Conservation (phyloP, 1,140 invertebrate genomes). For the Luehdorfia chinensis region DNA sequence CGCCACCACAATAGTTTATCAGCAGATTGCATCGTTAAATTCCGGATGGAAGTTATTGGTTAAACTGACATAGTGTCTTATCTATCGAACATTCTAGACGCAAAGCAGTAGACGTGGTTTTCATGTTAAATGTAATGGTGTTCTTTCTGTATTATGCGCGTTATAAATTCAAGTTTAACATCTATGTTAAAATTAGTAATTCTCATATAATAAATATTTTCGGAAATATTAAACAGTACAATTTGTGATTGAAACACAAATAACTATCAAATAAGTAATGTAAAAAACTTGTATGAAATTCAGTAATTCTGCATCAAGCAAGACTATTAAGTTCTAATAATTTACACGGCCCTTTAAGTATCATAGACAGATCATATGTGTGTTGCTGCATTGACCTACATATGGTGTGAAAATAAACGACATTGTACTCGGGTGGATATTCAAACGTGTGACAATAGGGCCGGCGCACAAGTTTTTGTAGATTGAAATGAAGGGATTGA, state of each 20-base stretch:
- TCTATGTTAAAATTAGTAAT: too few relatives aligned
- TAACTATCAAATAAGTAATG: too few relatives aligned
- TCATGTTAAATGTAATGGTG: too few relatives aligned
- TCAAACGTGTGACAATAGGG: slow-evolving; percentile 17
- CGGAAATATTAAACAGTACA: too few relatives aligned
- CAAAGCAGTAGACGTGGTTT: too few relatives aligned
- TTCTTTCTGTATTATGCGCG: too few relatives aligned
- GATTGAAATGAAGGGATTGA: too few relatives aligned
- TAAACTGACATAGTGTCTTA: slow-evolving; percentile 3
- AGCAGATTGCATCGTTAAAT: slow-evolving; percentile 11
- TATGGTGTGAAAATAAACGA: slow-evolving; percentile 55
- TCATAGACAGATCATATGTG: slow-evolving; percentile 32
- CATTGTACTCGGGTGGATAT: slow-evolving; percentile 23
- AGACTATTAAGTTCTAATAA: slow-evolving; percentile 45
- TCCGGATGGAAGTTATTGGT: slow-evolving; percentile 12
- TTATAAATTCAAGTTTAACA: too few relatives aligned
- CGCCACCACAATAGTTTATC: slow-evolving; percentile 10
- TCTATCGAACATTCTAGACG: too few relatives aligned
- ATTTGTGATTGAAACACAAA: too few relatives aligned
- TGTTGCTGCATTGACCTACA: slow-evolving; percentile 64
- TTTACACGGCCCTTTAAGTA: slow-evolving; percentile 49
- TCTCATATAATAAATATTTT: too few relatives aligned
- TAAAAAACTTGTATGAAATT: too few relatives aligned
- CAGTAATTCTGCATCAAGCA: slow-evolving; percentile 34
- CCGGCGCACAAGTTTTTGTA: slow-evolving; percentile 11